A percentile compares a stretch with the other conserved stretches of the same genome.
These are phyloP conservation scores for Apteryx mantelli DNA, from an alignment of 2,113 vertebrate species.

Conservation along the genomic window DNA sequence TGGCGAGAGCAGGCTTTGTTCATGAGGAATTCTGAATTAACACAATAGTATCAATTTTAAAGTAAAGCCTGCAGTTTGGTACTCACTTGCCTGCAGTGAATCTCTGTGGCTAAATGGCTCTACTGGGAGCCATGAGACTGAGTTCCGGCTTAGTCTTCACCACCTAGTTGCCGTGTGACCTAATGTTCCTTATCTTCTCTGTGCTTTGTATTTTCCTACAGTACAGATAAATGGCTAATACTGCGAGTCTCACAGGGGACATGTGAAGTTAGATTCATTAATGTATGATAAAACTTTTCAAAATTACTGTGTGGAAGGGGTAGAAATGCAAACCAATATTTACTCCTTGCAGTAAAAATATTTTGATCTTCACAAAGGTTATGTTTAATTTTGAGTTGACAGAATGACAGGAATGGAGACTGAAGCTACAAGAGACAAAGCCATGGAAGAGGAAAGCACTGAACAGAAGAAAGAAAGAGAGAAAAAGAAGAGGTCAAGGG, in stretches of 20 bases:
- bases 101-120: neutral
- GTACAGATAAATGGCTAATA: neutral
- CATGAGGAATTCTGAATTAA: neutral
- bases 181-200: neutral
- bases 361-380: neutral
- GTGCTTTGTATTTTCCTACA: neutral
- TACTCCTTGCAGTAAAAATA: neutral
- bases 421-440: slow-evolving; percentile 65
- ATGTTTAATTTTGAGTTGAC: neutral
- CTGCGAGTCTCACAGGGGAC: neutral
- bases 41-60: neutral
- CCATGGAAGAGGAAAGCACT: slow-evolving; percentile 68
- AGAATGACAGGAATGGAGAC: slow-evolving; percentile 80
- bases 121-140: neutral
- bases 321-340: neutral
- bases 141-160: neutral
- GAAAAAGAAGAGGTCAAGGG: slow-evolving; percentile 94
- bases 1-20: neutral
- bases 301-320: neutral
- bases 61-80: neutral
- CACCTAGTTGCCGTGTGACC: neutral
- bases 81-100: neutral
- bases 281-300: neutral
- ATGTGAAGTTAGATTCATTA: neutral
- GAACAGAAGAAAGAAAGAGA: slow-evolving; percentile 89